Conservation (phyloP, 2,113 vertebrate species). For the Tapirus terrestris region DNA sequence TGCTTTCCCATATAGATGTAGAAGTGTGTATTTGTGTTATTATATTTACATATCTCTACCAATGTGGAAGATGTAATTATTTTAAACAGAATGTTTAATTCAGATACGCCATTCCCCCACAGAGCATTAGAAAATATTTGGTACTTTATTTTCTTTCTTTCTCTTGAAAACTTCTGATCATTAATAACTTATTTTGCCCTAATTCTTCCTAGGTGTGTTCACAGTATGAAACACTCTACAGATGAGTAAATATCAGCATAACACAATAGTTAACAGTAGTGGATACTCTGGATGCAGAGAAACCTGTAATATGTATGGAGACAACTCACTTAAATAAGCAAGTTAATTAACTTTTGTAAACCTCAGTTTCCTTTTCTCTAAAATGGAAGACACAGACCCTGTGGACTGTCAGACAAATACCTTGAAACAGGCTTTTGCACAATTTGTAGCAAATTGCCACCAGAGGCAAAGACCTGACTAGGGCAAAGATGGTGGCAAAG, state of each 20-base stretch:
- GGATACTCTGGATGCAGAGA: neutral
- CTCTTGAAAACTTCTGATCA: neutral
- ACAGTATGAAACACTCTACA: neutral
- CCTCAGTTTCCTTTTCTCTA: neutral
- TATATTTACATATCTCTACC: neutral
- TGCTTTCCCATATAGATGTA: neutral
- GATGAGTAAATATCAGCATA: neutral
- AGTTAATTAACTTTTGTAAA: neutral
- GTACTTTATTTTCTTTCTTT: neutral
- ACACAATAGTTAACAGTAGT: neutral
- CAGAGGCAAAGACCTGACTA: neutral
- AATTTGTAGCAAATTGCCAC: neutral
- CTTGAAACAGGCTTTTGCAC: neutral
- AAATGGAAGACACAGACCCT: neutral
- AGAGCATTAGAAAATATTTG: neutral
- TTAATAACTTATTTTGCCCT: neutral
- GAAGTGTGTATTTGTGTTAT: neutral
- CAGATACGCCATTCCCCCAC: neutral
- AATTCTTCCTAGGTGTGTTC: neutral
- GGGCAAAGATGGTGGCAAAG: neutral
- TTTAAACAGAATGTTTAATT: conserved; percentile 38
- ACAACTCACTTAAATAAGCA: neutral
- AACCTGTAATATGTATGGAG: neutral
- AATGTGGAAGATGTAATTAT: neutral
- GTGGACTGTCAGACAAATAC: neutral